phyloP scores from a whole-genome alignment of 2,797 vertebrate species.

The Sitta carolinensis region DNA sequence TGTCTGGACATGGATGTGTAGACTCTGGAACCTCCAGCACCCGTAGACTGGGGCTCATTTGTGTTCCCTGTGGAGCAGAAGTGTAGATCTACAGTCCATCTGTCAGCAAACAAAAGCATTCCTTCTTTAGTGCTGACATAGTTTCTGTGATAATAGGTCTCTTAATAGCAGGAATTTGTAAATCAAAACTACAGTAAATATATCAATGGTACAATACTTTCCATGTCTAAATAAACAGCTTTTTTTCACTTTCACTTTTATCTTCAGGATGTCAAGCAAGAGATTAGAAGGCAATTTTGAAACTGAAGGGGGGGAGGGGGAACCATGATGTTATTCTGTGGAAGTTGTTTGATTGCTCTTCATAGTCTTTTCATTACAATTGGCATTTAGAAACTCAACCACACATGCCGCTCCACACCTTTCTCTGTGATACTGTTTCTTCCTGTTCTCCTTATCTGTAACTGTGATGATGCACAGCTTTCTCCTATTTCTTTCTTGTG shows the following conservation, averaged over 20 bases:
- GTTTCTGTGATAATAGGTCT: constrained; percentile 9
- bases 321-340: constrained; percentile 67
- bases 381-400: constrained; percentile 84
- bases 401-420: constrained; percentile 80
- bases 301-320: constrained; percentile 32
- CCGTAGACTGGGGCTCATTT: not conserved
- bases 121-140: not conserved
- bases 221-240: constrained; percentile 59
- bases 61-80: not conserved
- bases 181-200: constrained; percentile 61
- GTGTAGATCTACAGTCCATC: constrained; percentile 20
- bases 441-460: constrained; percentile 85
- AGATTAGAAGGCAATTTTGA: constrained; percentile 75
- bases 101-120: constrained; percentile 30
- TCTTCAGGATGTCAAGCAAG: constrained; percentile 71
- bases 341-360: constrained; percentile 79
- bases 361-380: constrained; percentile 80
- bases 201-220: constrained; percentile 35
- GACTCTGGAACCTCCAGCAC: not conserved
- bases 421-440: constrained; percentile 76
- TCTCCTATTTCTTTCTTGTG: constrained; percentile 84
- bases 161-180: constrained; percentile 49
- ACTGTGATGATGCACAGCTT: constrained; percentile 82
- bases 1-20: not conserved
- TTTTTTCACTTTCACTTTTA: constrained; percentile 64